Conservation (phyloP, 2,888 invertebrate genomes). For the Scotopteryx bipunctaria region DNA sequence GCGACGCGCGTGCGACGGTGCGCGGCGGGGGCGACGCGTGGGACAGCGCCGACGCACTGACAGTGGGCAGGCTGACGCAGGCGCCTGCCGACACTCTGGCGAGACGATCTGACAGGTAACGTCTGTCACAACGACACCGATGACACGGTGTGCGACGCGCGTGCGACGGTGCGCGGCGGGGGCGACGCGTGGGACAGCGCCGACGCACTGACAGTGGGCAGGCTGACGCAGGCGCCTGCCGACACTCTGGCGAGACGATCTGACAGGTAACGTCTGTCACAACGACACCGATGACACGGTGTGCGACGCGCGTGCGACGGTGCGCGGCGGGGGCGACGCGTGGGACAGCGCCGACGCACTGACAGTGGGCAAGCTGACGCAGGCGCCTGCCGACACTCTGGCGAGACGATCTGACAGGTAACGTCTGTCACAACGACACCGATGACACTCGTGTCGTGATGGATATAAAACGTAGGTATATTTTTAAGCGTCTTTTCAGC, state of each 20-base stretch:
- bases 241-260: slow-evolving; percentile 64
- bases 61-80: slow-evolving; percentile 57
- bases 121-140: background rate
- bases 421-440: background rate
- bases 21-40: background rate
- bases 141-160: background rate
- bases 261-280: slow-evolving; percentile 44
- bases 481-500: too few relatives aligned
- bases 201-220: slow-evolving; percentile 57
- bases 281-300: background rate
- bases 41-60: slow-evolving; percentile 45
- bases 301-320: background rate
- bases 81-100: slow-evolving; percentile 50
- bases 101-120: slow-evolving; percentile 66
- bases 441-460: too few relatives aligned
- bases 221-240: slow-evolving; percentile 53
- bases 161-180: too few relatives aligned
- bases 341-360: slow-evolving; percentile 39
- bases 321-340: background rate
- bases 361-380: slow-evolving; percentile 61
- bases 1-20: background rate
- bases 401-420: slow-evolving; percentile 74
- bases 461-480: too few relatives aligned
- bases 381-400: slow-evolving; percentile 50
- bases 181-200: slow-evolving; percentile 20